Evolutionary conservation across 2,113 vertebrate species (phyloP), one percentile per base, ranked within the genome.

Genomic region (Lophochroa leadbeateri): DNA sequence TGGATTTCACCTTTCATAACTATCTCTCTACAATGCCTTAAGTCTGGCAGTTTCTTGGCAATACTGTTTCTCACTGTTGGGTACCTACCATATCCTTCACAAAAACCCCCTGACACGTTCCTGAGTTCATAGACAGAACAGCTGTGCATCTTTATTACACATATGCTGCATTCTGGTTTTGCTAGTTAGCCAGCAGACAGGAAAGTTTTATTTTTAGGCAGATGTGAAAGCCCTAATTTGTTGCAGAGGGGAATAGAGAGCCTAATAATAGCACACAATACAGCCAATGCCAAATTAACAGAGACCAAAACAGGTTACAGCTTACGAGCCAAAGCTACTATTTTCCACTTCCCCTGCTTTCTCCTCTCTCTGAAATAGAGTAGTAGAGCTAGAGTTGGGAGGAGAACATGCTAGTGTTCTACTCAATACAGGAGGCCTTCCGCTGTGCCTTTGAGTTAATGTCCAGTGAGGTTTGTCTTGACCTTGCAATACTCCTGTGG

Each of bases 121-220:
- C 88, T 3, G 18, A 87, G 75, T 93, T 95, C 96, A 94, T 41
- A 94, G 92, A 96, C 92, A 87, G 94, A 97, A 94, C 97, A 97
- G 95, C 97, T 97, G 97, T 97, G 90, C 94, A 93, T 96, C 92
- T 94, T 97, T 96, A 96, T 86, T 90, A 89, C 87, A 97, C 96
- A 97, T 95, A 97, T 95, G 97, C 95, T 86, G 82, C 89, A 49
- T 85, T 94, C 94, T 95, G 95, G 89, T 60, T 92, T 96, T 77
- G 79, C 92, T 94, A 49, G 21, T 94, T 94, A 75, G 89, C 91
- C 94, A 96, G 96, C 90, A 96, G 93, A 96, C 93, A 96, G 96
- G 93, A 97, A 96, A 92, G 74, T 96, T 97, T 97, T 97, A 97
- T 97, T 97, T 97, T 97, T 97, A 97, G 97, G 92, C 86, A 97